phyloP scores from a whole-genome alignment of 2,797 vertebrate genomes.

The Paratrypauchen microcephalus region DNA sequence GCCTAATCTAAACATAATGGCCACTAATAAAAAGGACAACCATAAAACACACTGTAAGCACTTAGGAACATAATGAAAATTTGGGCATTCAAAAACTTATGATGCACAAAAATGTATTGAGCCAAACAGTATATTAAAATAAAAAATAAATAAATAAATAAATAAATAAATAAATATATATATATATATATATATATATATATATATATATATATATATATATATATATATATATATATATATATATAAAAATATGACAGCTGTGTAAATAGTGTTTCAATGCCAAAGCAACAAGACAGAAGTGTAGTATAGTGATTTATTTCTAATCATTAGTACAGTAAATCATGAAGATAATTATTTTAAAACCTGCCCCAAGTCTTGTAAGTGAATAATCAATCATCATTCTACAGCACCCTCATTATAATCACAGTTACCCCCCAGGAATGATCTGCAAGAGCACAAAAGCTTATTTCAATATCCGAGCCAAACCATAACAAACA shows the following conservation, averaged over 20 bases:
- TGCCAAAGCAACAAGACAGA: conserved; percentile 11
- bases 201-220: too few relatives aligned
- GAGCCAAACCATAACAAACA: conserved; percentile 12
- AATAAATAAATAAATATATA: too few relatives aligned
- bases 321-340: conserved; percentile 37
- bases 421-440: conserved; percentile 21
- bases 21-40: conserved; percentile 43
- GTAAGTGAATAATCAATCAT: conserved; percentile 47
- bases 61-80: conserved; percentile 33
- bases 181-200: too few relatives aligned
- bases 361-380: conserved; percentile 37
- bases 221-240: too few relatives aligned
- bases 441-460: conserved; percentile 13
- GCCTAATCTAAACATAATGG: conserved; percentile 45
- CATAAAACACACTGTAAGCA: conserved; percentile 27
- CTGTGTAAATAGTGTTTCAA: conserved; percentile 8
- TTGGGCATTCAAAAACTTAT: conserved; percentile 25
- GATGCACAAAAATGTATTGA: conserved; percentile 15
- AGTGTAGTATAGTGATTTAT: conserved; percentile 30
- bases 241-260: background rate
- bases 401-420: conserved; percentile 19
- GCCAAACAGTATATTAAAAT: conserved; percentile 2
- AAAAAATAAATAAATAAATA: too few relatives aligned
- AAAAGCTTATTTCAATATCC: conserved; percentile 19
- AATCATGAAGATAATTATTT: conserved; percentile 41